Evolutionary conservation across 2,888 invertebrate species (phyloP).

Genomic region (Athalia circularis): DNA sequence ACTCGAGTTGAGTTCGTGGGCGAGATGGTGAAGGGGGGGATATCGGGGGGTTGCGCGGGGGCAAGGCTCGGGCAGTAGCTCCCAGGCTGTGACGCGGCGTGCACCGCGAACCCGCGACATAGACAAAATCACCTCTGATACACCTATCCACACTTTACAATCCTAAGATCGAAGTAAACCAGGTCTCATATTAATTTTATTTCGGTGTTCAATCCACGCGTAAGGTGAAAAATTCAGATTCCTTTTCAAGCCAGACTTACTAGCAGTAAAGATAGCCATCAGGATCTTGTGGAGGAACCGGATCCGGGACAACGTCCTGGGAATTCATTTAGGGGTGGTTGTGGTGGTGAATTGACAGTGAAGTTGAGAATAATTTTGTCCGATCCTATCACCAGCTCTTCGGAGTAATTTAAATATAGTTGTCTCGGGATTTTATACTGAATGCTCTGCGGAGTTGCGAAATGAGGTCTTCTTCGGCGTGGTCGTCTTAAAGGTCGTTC

Average conservation of each 20-base stretch:
- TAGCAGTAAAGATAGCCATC: too few relatives aligned
- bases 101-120: conserved; percentile 52
- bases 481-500: conserved; percentile 31
- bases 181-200: too few relatives aligned
- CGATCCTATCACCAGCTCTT: too few relatives aligned
- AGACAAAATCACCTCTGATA: not conserved
- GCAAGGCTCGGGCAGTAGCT: conserved; percentile 68
- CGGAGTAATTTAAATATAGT: not conserved
- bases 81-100: conserved; percentile 62
- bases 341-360: too few relatives aligned
- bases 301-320: too few relatives aligned
- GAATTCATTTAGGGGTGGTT: too few relatives aligned
- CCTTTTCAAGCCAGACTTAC: too few relatives aligned
- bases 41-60: conserved; percentile 37
- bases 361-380: too few relatives aligned
- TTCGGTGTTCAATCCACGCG: too few relatives aligned
- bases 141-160: not conserved
- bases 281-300: too few relatives aligned
- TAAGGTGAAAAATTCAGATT: too few relatives aligned
- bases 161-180: not conserved
- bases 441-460: not conserved
- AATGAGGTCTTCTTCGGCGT: conserved; percentile 25
- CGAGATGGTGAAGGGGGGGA: conserved; percentile 40
- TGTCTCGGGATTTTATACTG: not conserved
- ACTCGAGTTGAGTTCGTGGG: conserved; percentile 37